Conservation (phyloP, 2,888 invertebrate species). For the Pandemis cinnamomeana region DNA sequence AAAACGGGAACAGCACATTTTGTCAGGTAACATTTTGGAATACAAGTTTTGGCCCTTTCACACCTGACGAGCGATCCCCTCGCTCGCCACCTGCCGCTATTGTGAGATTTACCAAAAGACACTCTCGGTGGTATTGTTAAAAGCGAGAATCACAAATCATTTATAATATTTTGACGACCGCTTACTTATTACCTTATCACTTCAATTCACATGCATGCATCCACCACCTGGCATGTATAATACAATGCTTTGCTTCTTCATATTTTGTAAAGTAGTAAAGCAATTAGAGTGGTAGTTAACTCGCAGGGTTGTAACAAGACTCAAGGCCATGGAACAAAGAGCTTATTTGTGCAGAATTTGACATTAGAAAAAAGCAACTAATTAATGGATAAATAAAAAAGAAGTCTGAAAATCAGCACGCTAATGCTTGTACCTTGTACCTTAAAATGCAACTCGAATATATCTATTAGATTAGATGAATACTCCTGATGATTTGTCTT, state of each 20-base stretch:
- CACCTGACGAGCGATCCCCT: slow-evolving; percentile 57
- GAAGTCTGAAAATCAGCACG: not conserved
- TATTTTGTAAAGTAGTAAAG: not conserved
- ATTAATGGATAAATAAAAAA: not conserved
- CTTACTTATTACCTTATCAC: not conserved
- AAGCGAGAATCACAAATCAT: slow-evolving; percentile 13
- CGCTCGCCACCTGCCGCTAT: slow-evolving; percentile 57
- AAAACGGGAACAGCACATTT: slow-evolving; percentile 18
- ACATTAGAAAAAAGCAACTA: too few relatives aligned
- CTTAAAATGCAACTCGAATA: not conserved
- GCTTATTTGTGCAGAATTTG: too few relatives aligned
- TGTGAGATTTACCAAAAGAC: slow-evolving; percentile 40
- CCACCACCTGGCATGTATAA: slow-evolving; percentile 23
- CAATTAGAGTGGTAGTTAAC: too few relatives aligned
- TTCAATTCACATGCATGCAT: slow-evolving; percentile 7
- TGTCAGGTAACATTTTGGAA: slow-evolving; percentile 51
- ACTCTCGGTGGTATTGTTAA: slow-evolving; percentile 10
- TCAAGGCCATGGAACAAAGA: too few relatives aligned
- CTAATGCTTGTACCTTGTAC: not conserved
- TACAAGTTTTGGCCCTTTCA: slow-evolving; percentile 47
- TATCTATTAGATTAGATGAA: not conserved
- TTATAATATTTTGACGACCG: not conserved
- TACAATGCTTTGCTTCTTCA: not conserved
- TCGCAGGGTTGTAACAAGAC: too few relatives aligned
- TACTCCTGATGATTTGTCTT: too few relatives aligned